phyloP scores from a whole-genome alignment of 2,888 invertebrate species.

The Drosophila monieri region DNA sequence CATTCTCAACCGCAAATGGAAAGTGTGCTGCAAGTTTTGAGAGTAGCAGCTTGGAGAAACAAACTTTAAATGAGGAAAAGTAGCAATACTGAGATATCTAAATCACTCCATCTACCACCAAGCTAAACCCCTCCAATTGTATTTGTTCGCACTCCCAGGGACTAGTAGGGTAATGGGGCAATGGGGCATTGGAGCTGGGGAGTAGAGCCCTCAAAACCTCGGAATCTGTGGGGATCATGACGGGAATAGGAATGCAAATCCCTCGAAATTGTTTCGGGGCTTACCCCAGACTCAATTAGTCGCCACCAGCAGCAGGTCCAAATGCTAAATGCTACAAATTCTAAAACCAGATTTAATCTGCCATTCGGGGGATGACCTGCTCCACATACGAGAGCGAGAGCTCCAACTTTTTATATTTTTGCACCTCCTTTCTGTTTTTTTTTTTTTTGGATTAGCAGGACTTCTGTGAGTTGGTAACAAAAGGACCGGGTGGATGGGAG shows the following conservation, averaged over 20 bases:
- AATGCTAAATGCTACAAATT: constrained; percentile 43
- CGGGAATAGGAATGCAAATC: constrained; percentile 15
- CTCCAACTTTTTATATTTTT: constrained; percentile 29
- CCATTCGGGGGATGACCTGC: constrained; percentile 26
- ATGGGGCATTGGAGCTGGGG: no score
- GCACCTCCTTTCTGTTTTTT: not conserved
- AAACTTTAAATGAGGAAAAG: no score
- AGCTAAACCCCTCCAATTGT: constrained; percentile 22
- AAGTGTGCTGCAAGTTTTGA: not conserved
- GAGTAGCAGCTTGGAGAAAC: no score
- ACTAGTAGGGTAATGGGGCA: no score
- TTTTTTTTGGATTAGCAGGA: not conserved
- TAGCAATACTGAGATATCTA: not conserved
- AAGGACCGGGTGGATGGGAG: no score
- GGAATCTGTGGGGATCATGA: not conserved
- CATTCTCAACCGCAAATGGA: not conserved
- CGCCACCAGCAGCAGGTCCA: constrained; percentile 20
- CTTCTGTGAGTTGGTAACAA: constrained; percentile 15
- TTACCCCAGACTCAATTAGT: constrained; percentile 41
- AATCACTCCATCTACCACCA: constrained; percentile 25
- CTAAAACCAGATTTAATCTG: constrained; percentile 41
- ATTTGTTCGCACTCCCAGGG: constrained; percentile 32
- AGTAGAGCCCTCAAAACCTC: not conserved
- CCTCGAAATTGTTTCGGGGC: constrained; percentile 43
- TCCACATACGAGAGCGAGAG: constrained; percentile 27